Conservation (phyloP, 2,888 invertebrate species). For the Epistrophella euchroma region DNA sequence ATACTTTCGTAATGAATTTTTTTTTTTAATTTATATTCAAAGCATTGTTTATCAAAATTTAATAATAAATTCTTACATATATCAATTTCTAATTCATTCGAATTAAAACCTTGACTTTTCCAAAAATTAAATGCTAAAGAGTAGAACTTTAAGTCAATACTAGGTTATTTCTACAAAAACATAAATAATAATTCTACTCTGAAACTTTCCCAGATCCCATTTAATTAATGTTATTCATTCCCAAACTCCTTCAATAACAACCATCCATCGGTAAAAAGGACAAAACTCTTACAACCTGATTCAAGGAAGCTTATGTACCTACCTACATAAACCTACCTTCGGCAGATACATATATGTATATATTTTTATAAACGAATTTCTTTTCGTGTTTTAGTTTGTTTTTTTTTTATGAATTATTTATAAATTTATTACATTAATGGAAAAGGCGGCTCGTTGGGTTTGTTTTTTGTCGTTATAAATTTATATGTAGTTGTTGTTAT, state of each 20-base stretch:
- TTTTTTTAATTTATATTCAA: too few species aligned
- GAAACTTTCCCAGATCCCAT: conserved; percentile 41
- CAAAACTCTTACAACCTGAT: conserved; percentile 63
- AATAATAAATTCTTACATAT: not conserved
- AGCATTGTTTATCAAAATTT: not conserved
- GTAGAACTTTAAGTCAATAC: not conserved
- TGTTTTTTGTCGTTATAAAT: not conserved
- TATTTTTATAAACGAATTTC: conserved; percentile 73
- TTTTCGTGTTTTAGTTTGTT: conserved; percentile 78
- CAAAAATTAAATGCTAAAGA: not conserved
- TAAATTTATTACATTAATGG: conserved; percentile 79
- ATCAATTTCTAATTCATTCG: not conserved
- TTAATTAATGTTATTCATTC: conserved; percentile 68
- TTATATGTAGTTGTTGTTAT: conserved; percentile 20
- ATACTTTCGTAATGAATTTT: too few species aligned
- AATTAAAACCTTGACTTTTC: not conserved
- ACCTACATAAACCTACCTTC: not conserved
- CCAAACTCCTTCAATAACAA: conserved; percentile 21
- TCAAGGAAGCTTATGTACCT: conserved; percentile 16
- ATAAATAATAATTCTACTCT: conserved; percentile 26
- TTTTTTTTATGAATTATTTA: conserved; percentile 77
- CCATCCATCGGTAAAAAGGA: conserved; percentile 37
- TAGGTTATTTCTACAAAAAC: not conserved
- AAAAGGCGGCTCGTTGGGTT: conserved; percentile 51
- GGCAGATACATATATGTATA: not conserved